Evolutionary conservation across 2,113 vertebrate genomes (phyloP).

Genomic region (Engraulis encrasicolus): DNA sequence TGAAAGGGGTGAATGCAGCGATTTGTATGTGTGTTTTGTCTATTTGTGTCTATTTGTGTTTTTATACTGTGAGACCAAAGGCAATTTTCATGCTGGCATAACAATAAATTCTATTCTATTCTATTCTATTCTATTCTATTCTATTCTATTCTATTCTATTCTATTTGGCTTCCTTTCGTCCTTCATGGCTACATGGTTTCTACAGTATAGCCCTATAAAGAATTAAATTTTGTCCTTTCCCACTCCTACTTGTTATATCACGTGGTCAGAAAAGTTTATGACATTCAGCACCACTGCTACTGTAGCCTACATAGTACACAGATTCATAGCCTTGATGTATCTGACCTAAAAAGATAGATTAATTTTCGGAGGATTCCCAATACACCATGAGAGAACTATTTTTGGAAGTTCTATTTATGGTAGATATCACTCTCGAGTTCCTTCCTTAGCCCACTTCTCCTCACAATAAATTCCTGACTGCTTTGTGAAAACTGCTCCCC

Average conservation of each 20-base stretch:
- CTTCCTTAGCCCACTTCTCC: background rate
- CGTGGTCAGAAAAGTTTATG: background rate
- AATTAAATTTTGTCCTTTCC: background rate
- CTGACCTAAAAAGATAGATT: background rate
- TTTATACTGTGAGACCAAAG: too few relatives aligned
- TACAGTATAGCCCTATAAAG: background rate
- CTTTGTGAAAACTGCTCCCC: background rate
- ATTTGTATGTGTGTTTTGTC: too few relatives aligned
- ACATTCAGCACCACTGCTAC: background rate
- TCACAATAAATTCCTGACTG: background rate
- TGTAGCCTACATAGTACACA: background rate
- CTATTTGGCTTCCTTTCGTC: background rate
- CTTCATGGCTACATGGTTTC: background rate
- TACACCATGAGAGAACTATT: background rate
- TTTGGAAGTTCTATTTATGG: conserved; percentile 6
- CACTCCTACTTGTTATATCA: background rate
- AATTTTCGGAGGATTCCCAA: background rate
- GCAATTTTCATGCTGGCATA: too few relatives aligned
- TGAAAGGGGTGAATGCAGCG: too few relatives aligned
- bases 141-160: too few relatives aligned
- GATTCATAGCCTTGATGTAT: background rate
- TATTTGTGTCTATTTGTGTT: too few relatives aligned
- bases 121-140: too few relatives aligned
- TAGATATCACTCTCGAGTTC: conserved; percentile 5
- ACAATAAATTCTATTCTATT: too few relatives aligned